Evolutionary conservation across 1,140 invertebrate species (phyloP).

Genomic region (Hypsibius dujardini): DNA sequence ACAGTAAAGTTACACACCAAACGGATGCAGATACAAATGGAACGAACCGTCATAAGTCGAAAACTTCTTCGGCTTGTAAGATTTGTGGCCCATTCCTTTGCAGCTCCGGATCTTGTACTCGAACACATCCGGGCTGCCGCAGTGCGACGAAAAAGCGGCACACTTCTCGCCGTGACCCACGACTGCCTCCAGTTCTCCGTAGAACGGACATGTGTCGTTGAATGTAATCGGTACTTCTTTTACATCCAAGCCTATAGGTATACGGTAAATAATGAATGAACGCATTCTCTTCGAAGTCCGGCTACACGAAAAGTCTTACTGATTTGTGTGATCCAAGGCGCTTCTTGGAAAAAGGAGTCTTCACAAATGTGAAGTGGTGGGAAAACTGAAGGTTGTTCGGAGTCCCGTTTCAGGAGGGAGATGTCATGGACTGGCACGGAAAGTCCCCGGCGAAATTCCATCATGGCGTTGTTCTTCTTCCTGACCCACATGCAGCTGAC

Average conservation of each 20-base stretch:
- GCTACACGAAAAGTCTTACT: background rate
- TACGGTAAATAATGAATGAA: background rate
- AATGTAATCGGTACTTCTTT: background rate
- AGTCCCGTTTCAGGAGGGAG: background rate
- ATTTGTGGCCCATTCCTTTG: background rate
- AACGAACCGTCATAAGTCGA: constrained; percentile 8
- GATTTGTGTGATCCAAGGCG: constrained; percentile 5
- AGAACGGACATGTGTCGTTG: constrained; percentile 9
- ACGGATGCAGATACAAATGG: too few species aligned
- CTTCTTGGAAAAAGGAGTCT: background rate
- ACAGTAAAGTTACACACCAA: too few species aligned
- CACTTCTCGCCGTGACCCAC: constrained; percentile 9
- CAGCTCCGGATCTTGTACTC: constrained; percentile 14
- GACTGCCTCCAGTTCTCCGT: constrained; percentile 2
- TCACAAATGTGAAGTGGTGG: background rate
- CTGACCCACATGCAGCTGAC: background rate
- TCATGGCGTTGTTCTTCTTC: background rate
- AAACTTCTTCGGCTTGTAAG: background rate
- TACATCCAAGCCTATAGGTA: background rate
- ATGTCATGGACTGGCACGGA: background rate
- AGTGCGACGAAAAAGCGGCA: constrained; percentile 7
- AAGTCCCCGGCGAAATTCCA: constrained; percentile 9
- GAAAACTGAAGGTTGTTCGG: background rate
- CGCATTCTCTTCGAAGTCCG: background rate
- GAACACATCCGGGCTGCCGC: constrained; percentile 14